These are phyloP conservation scores for Toxostoma redivivum DNA, from an alignment of 2,113 vertebrate genomes.

Conservation along the genomic window DNA sequence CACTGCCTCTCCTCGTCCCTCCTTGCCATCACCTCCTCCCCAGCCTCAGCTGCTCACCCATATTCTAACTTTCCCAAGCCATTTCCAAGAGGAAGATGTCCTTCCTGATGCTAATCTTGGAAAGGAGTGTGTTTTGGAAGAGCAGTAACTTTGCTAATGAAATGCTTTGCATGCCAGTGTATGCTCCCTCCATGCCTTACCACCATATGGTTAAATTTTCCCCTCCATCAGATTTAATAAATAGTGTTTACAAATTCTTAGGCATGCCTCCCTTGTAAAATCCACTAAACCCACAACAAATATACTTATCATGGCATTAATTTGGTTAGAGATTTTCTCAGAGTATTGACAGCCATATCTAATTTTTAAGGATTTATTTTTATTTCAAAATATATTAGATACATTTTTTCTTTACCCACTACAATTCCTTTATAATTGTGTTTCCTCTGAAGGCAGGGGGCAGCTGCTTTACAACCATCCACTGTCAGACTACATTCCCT, in stretches of 20 bases:
- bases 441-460: slow-evolving; percentile 1
- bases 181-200: neutral
- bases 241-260: slow-evolving; percentile 54
- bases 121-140: neutral
- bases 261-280: slow-evolving; percentile 29
- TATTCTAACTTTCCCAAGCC: neutral
- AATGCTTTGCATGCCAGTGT: neutral
- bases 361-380: slow-evolving; percentile 62
- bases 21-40: neutral
- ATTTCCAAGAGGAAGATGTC: neutral
- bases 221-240: slow-evolving; percentile 45
- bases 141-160: neutral
- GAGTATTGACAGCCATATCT: slow-evolving; percentile 45
- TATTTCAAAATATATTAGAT: slow-evolving; percentile 50
- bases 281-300: slow-evolving; percentile 44
- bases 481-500: neutral
- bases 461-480: neutral
- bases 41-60: neutral
- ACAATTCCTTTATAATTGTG: slow-evolving; percentile 26
- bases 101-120: neutral
- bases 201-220: slow-evolving; percentile 33
- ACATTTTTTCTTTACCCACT: slow-evolving; percentile 20
- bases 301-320: slow-evolving; percentile 18
- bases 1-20: accelerated
- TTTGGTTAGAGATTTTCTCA: slow-evolving; percentile 60